Evolutionary conservation across 1,140 invertebrate species (phyloP), one percentile per base, ranked within the genome.

Genomic region (Ruditapes philippinarum): DNA sequence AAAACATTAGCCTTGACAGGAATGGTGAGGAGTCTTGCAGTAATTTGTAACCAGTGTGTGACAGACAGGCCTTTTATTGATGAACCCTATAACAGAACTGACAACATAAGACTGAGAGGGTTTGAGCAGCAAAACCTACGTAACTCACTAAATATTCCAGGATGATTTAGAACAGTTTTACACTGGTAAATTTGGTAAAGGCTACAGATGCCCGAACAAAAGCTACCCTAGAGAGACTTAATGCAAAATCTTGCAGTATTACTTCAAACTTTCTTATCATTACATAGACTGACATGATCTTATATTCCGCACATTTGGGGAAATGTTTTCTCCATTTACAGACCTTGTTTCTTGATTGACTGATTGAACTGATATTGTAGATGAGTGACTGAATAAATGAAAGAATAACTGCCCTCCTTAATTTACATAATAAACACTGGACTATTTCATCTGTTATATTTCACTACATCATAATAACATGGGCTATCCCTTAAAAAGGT

Each of bases 221-320:
- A 36, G 31, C 40, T 78, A 36, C 74, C 74, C 74, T 54, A 14
- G 45, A 33, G 49, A 36, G n/a, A 28, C 31, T 78, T 51, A 51
- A 78, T 78, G 45, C 42, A 78, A 54, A 78, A 78, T 78, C 74
- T 78, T 78, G 45, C 74, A 51, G 31, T 25, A 78, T 78, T 78
- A 25, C 45, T 78, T 70, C 33, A 70, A n/a, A 70, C 65, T 19
- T 45, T 70, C 65, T 38, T 70, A 40, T 70, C 65, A 70, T 70
- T 70, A 70, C 38, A n/a, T 70, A 19, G 36, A 70, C 65, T 70
- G 65, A 40, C 65, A 70, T 14, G 7, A 17, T 70, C 57, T 70
- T 70, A 9, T n/a, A n/a, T 22, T n/a, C 22, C 65, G 38, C 12
- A 70, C 65, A 70, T 36, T 70, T 40, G 57, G 57, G 57, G 28